Evolutionary conservation across 2,113 vertebrate genomes (phyloP), one percentile per base, ranked within the genome.

Genomic region (Dryoscopus gambensis): DNA sequence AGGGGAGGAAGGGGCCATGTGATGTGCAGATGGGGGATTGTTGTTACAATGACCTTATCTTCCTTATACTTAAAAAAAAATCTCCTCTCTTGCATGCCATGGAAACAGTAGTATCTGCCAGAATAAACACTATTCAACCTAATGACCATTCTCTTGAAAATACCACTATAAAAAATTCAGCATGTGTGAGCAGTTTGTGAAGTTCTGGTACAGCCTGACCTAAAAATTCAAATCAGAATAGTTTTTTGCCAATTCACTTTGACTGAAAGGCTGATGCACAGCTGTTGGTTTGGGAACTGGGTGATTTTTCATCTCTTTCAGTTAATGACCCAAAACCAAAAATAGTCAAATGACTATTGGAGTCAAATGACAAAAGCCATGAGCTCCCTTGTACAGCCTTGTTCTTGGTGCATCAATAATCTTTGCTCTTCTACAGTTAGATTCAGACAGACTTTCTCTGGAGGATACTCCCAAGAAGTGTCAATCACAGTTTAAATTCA

Each of bases 81-180:
- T 50, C 37, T 89, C 15, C 49, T 92, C 63, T 74, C 44, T 84
- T 86, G 47, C 71, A 65, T 95, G 39, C 84, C 82, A 82, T 94
- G 91, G 96, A 89, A 95, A 95, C 95, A 81, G 60, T 59, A 79
- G 68, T 86, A 64, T 93, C 77, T 96, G 84, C 91, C 92, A 84
- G 94, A 95, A 73, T 68, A 96, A 96, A 96, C 65, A 92, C 42
- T 89, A 56, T 10, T 10, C 73, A 96, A 47, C 59, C 56, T 91
- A 97, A 96, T 96, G 94, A 95, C 83, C 78, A 92, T 94, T 88
- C 90, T 93, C 90, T 96, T 96, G 95, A 95, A 97, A 96, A 93
- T 84, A 84, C 37, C 23, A 21, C 47, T 89, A 89, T 95, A 94
- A 97, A 96, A 96, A 86, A 94, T 95, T 95, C 91, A 97, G 52